These are phyloP conservation scores for Asarcornis scutulata DNA, from an alignment of 2,113 vertebrate species.

Conservation along the genomic window DNA sequence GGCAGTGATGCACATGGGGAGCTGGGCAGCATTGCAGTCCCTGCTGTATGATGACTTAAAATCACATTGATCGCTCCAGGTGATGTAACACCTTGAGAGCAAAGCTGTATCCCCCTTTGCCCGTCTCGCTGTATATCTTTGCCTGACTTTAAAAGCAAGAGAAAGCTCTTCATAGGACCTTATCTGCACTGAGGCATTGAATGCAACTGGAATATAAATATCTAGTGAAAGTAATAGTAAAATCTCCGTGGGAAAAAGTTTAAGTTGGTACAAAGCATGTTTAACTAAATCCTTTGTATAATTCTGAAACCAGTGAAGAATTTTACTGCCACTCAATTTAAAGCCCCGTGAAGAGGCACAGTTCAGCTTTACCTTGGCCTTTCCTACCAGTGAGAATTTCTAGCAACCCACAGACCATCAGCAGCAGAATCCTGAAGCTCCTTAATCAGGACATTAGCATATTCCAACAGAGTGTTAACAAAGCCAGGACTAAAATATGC, in stretches of 20 bases:
- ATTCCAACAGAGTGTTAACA: slow-evolving; percentile 15
- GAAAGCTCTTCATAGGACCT: background rate
- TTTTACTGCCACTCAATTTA: background rate
- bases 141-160: background rate
- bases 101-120: background rate
- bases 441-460: slow-evolving; percentile 15
- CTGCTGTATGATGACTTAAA: background rate
- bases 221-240: background rate
- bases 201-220: background rate
- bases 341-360: background rate
- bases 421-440: background rate
- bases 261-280: background rate
- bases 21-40: background rate
- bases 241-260: background rate
- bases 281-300: background rate
- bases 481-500: slow-evolving; percentile 24
- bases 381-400: slow-evolving; percentile 21
- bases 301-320: slow-evolving; percentile 21
- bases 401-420: background rate
- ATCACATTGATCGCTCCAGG: background rate
- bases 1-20: background rate
- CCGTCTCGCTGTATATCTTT: background rate
- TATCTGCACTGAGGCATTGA: background rate
- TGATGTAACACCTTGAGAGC: background rate
- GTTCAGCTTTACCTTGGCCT: background rate